Evolutionary conservation across 2,797 vertebrate species (phyloP), one percentile per base, ranked within the genome.

Genomic region (Dryobates pubescens): DNA sequence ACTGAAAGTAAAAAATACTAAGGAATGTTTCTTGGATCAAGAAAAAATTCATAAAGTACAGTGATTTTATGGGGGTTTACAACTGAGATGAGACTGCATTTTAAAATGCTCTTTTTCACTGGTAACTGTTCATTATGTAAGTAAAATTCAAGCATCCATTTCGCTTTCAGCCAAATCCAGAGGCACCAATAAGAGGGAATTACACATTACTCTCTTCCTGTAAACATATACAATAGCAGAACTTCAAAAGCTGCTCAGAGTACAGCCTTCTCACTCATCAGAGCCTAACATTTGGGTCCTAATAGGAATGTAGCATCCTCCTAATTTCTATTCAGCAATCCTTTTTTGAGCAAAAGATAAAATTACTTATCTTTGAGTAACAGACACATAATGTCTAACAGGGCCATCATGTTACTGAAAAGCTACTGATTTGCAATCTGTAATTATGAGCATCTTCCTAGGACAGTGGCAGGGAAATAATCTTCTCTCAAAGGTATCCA

Each of bases 291-390:
- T 26, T 63, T 69, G 76, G 10, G 5, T 83, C 70, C 51, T 61
- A 77, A 57, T 29, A 85, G 45, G n/a, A 86, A 87, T 51, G 74
- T 1, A 86, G 36, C 14, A 57, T 47, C 27, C 80, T 74, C 26
- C 45, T 65, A 47, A 64, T 63, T 67, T 81, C 53, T 85, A 51
- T 49, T 80, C 59, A 80, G 67, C 30, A 73, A 24, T 43, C 71
- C 10, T 43, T 74, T 93, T 86, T 73, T 51, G 92, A 86, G 32
- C 43, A 76, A 74, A 93, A 81, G 78, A 85, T 57, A 84, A 83
- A 83, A 86, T 78, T 81, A 82, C 36, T 86, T 71, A 56, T 81
- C 65, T 91, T 76, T 80, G 45, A 92, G 30, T 70, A 93, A 92
- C 22, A 89, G 81, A 86, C 34, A 73, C 32, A 65, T 57, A 82